phyloP scores from a whole-genome alignment of 2,113 vertebrate genomes.

The Pachyramphus minor region DNA sequence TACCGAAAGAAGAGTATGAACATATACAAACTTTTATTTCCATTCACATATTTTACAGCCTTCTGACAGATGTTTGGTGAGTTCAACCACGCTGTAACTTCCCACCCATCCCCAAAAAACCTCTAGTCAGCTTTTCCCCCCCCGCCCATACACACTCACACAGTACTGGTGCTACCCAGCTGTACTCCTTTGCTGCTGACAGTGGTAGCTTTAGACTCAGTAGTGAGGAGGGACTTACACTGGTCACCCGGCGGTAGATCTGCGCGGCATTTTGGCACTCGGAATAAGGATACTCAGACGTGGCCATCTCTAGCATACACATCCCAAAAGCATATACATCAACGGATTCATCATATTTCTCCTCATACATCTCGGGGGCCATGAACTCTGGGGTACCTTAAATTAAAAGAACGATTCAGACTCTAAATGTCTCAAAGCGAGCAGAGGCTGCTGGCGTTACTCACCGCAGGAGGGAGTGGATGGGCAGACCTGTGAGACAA shows the following conservation, averaged over 20 bases:
- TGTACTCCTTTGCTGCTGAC: neutral
- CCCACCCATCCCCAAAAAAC: neutral
- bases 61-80: neutral
- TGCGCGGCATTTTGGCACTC: conserved; percentile 99
- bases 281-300: conserved; percentile 98
- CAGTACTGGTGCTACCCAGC: neutral
- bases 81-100: neutral
- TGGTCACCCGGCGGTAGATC: conserved; percentile 99
- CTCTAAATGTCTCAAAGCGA: conserved; percentile 84
- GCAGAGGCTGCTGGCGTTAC: conserved; percentile 79
- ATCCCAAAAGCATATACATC: conserved; percentile 99
- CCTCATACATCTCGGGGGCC: conserved; percentile 99
- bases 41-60: neutral
- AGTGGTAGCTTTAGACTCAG: neutral
- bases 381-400: conserved; percentile 99
- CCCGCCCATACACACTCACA: neutral
- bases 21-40: neutral
- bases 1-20: neutral
- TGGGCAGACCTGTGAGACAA: conserved; percentile 67
- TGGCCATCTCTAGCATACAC: conserved; percentile 99
- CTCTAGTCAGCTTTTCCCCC: neutral
- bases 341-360: conserved; percentile 98
- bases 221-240: conserved; percentile 81
- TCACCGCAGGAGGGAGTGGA: conserved; percentile 77
- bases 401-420: conserved; percentile 90